Base-by-base conservation (phyloP, 2,888 invertebrate genomes). In the Chrysotoxum bicinctum region DNA sequence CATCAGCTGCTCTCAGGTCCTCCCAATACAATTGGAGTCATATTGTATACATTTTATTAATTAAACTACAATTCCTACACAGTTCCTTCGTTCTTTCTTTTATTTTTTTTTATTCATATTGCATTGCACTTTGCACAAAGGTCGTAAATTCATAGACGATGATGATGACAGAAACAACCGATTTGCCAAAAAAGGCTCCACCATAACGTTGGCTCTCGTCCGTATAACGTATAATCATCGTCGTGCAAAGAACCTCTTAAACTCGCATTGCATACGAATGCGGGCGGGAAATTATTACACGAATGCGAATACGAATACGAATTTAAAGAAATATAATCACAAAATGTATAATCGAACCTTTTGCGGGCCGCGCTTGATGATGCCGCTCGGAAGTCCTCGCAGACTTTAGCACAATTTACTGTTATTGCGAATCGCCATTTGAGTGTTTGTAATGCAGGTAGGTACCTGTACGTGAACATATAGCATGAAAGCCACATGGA, bases 401-500 rank as follows among this genome's bases (percentile, higher is more conserved):
- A 32, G 66, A 68, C 58, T 72, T 64, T 30, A 68, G 68, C 60
- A 35, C 68, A 78, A 83, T 83, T 83, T 83, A 83, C 82, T 60
- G 78, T 83, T 83, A 83, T 83, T 83, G 78, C 62, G 26, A 78
- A 66, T 68, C 40, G 35, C 78, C 68, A 77, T 82, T 82, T 77
- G 60, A 77, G 54, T 62, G 60, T 78, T 6, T 45, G 30, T 58
- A 35, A 64, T 64, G 64, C 64, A 45, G 64, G 64, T 64, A 45
- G 30, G 54, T 54, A 52, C 26, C 26, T 26, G 70, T 64, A 54
- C 10, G 14, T 21, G 43, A 35, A 21, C 43, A 48, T n/a, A 45
- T 43, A 40, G 23, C 14, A 10, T 10, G 58, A 37, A 66, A 32
- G 74, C 58, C 52, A 69, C 37, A 62, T 54, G 81, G 76, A 64